Evolutionary conservation across 2,797 vertebrate genomes (phyloP).

Genomic region (Ctenosaura bakeri): DNA sequence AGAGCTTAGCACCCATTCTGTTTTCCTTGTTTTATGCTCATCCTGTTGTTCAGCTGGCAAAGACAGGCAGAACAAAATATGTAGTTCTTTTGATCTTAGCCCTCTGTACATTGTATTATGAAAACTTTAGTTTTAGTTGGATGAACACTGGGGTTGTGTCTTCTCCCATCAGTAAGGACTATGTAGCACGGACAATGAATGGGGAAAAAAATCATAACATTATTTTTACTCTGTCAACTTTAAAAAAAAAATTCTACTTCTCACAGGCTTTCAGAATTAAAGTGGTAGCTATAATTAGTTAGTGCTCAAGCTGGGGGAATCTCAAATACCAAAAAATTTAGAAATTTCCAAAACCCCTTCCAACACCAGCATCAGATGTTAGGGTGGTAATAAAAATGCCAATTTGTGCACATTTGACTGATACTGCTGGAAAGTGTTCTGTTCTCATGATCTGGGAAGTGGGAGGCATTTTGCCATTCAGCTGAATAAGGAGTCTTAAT

Average conservation of each 20-base stretch:
- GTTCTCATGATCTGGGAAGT: background rate
- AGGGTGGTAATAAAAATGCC: background rate
- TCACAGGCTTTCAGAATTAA: background rate
- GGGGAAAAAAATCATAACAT: background rate
- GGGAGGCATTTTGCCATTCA: background rate
- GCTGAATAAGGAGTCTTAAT: background rate
- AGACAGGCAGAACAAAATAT: background rate
- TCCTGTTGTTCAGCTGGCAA: background rate
- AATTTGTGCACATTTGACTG: background rate
- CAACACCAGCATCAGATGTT: background rate
- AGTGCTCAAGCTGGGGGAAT: background rate
- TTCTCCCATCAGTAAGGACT: background rate
- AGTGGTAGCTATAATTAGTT: background rate
- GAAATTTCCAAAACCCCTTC: background rate
- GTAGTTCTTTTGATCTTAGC: background rate
- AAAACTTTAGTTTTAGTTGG: background rate
- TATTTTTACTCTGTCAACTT: background rate
- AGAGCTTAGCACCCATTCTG: background rate
- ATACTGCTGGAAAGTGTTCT: background rate
- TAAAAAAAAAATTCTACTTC: background rate
- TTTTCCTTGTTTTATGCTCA: background rate
- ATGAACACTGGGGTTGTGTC: background rate
- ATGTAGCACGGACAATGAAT: background rate
- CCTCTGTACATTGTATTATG: background rate
- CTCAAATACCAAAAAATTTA: background rate